Conservation (phyloP, 2,113 vertebrate species). For the Forbesichthys agassizii region DNA sequence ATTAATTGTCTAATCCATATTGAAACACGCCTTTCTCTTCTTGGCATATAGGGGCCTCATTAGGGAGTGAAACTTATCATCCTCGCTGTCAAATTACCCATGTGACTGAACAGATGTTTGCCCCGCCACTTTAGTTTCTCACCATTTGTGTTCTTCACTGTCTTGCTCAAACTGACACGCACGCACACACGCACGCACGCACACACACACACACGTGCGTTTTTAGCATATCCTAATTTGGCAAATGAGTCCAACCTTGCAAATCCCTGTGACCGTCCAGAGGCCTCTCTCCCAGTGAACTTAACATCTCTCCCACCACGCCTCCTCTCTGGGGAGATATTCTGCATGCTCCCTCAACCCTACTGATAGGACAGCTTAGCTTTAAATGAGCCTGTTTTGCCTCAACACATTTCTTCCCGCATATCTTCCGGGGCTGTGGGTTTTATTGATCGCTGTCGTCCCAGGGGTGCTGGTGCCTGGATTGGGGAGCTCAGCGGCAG, state of each 20-base stretch:
- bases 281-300: constrained; percentile 48
- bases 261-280: constrained; percentile 55
- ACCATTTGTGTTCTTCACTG: constrained; percentile 2
- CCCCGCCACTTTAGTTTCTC: constrained; percentile 36
- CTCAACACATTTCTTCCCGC: constrained; percentile 68
- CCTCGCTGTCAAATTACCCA: constrained; percentile 40
- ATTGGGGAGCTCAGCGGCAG: constrained; percentile 68
- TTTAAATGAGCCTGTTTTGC: constrained; percentile 74
- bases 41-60: constrained; percentile 6
- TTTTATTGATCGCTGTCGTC: constrained; percentile 71
- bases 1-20: constrained; percentile 22
- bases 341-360: constrained; percentile 54
- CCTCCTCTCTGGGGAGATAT: constrained; percentile 54
- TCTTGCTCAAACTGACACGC: constrained; percentile 7
- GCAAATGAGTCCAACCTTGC: constrained; percentile 66
- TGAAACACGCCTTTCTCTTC: constrained; percentile 28
- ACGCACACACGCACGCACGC: constrained; percentile 12
- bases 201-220: constrained; percentile 11
- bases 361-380: constrained; percentile 69
- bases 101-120: constrained; percentile 61
- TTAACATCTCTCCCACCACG: constrained; percentile 35
- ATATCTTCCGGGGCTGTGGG: constrained; percentile 65
- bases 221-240: constrained; percentile 56
- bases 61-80: constrained; percentile 39
- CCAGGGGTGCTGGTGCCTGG: constrained; percentile 67